phyloP scores from a whole-genome alignment of 2,888 invertebrate species.

The Acronicta psi region DNA sequence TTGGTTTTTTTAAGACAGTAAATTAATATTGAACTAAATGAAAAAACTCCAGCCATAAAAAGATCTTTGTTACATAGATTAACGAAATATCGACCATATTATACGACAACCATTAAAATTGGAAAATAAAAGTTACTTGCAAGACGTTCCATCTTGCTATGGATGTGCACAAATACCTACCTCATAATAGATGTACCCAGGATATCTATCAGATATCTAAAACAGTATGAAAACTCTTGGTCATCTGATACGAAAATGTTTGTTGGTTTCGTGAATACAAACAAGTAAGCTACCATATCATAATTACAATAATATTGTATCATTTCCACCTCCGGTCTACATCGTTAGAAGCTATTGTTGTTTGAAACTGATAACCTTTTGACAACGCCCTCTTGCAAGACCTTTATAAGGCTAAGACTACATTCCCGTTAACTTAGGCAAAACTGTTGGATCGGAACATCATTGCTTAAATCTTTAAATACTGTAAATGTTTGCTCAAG shows the following conservation, averaged over 20 bases:
- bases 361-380: conserved; percentile 32
- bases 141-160: no score
- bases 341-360: conserved; percentile 29
- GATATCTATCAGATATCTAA: conserved; percentile 1
- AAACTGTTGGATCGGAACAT: not conserved
- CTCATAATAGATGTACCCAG: not conserved
- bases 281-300: not conserved
- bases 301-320: not conserved
- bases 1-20: no score
- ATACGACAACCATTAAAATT: no score
- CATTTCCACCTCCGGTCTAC: conserved; percentile 4
- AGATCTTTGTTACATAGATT: no score
- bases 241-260: not conserved
- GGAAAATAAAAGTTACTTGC: no score
- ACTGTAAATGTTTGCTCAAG: not conserved
- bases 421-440: not conserved
- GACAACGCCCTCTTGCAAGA: conserved; percentile 9
- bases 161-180: not conserved
- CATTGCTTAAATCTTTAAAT: no score
- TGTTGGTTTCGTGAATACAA: not conserved
- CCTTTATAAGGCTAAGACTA: not conserved
- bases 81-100: no score
- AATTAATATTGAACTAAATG: no score
- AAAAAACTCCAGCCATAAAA: no score
- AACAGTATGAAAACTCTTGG: not conserved